Evolutionary conservation across 2,888 invertebrate genomes (phyloP), one percentile per base, ranked within the genome.

Genomic region (Elegia similella): DNA sequence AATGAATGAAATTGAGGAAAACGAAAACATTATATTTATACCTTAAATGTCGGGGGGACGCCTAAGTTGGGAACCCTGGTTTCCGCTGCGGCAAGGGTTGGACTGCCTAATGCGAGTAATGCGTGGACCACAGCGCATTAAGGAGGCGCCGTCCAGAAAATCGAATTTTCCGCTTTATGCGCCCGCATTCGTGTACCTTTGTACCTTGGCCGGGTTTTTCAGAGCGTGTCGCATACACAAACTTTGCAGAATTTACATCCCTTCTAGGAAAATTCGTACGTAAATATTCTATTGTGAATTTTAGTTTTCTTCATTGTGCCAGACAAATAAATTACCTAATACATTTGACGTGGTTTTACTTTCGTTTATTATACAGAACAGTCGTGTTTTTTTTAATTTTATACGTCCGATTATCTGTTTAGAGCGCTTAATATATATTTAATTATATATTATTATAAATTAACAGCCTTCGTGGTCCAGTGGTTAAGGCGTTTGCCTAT

Each of bases 141-240:
- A 69, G 73, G 73, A 84, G 78, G 83, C 84, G 84, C 72, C 75
- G 80, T 77, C 78, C 79, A 84, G 84, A 89, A 88, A 89, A 89
- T 89, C 84, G 82, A 87, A 89, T 89, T 89, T 88, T 86, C 88
- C 83, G 83, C 80, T 78, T 72, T 79, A 74, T 82, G 82, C 76
- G 62, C 62, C 64, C 73, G 68, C 72, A 71, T 72, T 70, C 63
- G 60, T 63, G 61, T 72, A 68, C 78, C 76, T 80, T 79, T 78
- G 75, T 73, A 77, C 77, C 78, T 81, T 76, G 78, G 77, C 73
- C 66, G 69, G 66, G 75, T 67, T 82, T 84, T 88, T 84, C 76
- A 82, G 84, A 84, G 80, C 82, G 80, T 84, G 76, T 75, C 80
- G 73, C 75, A 73, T 72, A 78, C 75, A 78, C 66, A 80, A 83